A percentile compares a stretch with the other conserved stretches of the same genome.
Evolutionary conservation across 35 echinoderm and acorn worm genomes (phyloP).

Genomic region (Diadema setosum): DNA sequence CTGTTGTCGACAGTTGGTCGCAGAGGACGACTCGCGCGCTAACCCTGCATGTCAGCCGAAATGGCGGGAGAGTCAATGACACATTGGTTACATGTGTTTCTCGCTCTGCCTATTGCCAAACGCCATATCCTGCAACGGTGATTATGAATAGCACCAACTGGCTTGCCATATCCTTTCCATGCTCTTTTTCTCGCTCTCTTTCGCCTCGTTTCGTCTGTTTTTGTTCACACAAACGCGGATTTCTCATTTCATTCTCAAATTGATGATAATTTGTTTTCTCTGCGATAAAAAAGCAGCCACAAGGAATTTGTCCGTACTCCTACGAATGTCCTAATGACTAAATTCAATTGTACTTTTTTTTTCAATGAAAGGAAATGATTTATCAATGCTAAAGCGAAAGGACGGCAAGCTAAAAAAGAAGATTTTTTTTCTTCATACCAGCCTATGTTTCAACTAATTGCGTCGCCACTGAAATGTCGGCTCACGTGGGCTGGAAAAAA

Average conservation of each 20-base stretch:
- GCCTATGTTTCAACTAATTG: too few species aligned
- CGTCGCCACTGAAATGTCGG: too few species aligned
- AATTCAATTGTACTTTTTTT: neutral
- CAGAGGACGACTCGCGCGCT: neutral
- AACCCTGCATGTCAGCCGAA: neutral
- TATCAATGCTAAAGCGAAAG: neutral
- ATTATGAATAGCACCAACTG: neutral
- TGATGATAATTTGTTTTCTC: slow-evolving; percentile 3
- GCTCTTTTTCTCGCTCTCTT: neutral
- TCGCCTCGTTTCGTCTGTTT: neutral
- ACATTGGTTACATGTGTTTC: neutral
- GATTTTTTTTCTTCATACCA: too few species aligned
- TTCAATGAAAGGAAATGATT: neutral
- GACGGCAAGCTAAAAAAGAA: too few species aligned
- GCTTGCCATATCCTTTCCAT: neutral
- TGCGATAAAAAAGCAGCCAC: too few species aligned
- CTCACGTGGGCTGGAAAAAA: too few species aligned
- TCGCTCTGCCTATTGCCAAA: neutral
- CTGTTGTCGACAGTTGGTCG: neutral
- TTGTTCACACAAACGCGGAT: neutral
- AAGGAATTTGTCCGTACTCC: too few species aligned
- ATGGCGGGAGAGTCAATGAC: neutral
- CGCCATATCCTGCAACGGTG: neutral
- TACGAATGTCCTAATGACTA: too few species aligned
- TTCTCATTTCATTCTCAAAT: neutral